phyloP scores from a whole-genome alignment of 1,140 invertebrate species.

The Dysdera silvatica region DNA sequence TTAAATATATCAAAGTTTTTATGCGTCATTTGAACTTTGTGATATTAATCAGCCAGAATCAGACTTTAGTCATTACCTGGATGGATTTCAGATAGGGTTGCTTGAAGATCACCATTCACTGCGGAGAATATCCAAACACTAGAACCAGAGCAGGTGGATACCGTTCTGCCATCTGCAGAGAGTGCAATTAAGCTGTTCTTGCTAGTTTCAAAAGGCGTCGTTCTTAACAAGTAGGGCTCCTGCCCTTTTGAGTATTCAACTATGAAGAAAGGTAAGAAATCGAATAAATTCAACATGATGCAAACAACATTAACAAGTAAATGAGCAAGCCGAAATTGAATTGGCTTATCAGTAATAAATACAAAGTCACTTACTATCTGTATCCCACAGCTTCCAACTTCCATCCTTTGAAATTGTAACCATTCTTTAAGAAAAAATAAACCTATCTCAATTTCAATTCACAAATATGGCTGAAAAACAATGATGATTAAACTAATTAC shows the following conservation, averaged over 20 bases:
- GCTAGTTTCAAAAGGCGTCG: slow-evolving; percentile 46
- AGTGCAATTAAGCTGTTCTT: slow-evolving; percentile 51
- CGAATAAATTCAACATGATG: not conserved
- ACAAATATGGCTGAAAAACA: no score
- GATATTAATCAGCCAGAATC: no score
- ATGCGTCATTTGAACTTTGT: no score
- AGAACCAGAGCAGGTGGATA: slow-evolving; percentile 50
- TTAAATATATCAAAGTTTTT: no score
- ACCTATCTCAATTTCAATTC: no score
- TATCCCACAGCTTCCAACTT: slow-evolving; percentile 76
- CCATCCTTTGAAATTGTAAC: slow-evolving; percentile 79
- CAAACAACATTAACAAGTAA: not conserved
- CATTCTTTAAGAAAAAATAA: slow-evolving; percentile 52
- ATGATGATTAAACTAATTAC: no score
- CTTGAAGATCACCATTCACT: slow-evolving; percentile 54
- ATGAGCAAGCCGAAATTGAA: not conserved
- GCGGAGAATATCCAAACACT: slow-evolving; percentile 63
- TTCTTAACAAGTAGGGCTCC: slow-evolving; percentile 60
- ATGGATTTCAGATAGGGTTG: slow-evolving; percentile 56
- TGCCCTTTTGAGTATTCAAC: slow-evolving; percentile 69
- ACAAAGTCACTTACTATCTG: slow-evolving; percentile 56
- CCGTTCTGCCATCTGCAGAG: slow-evolving; percentile 65
- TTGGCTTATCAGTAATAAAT: not conserved
- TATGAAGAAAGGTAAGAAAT: slow-evolving; percentile 44
- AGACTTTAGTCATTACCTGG: slow-evolving; percentile 49